Evolutionary conservation across 1,140 invertebrate species (phyloP).

Genomic region (Bombyx mandarina): DNA sequence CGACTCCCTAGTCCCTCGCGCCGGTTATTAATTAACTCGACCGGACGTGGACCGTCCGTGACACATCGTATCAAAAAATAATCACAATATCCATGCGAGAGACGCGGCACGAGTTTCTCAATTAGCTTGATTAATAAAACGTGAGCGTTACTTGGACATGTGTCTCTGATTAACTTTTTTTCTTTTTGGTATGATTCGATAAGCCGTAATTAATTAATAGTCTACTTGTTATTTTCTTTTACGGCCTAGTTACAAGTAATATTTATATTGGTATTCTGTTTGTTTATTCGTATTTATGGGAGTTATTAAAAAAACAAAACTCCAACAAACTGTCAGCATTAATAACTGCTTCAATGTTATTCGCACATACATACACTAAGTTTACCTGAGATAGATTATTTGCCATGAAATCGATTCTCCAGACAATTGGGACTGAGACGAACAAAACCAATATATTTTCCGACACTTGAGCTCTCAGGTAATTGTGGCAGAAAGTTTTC

Average conservation of each 20-base stretch:
- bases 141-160: slow-evolving; percentile 1
- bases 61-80: slow-evolving; percentile 24
- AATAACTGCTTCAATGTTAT: no score
- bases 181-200: no score
- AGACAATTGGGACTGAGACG: slow-evolving; percentile 39
- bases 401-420: slow-evolving; percentile 36
- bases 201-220: no score
- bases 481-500: slow-evolving; percentile 68
- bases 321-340: no score
- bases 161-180: no score
- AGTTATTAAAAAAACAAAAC: no score
- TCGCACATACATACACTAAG: no score
- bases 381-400: slow-evolving; percentile 17
- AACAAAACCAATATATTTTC: slow-evolving; percentile 67
- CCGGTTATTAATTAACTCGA: slow-evolving; percentile 49
- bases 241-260: no score
- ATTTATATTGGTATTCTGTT: no score
- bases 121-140: slow-evolving; percentile 9
- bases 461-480: slow-evolving; percentile 66
- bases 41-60: slow-evolving; percentile 20
- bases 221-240: no score
- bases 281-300: no score
- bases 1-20: slow-evolving; percentile 18
- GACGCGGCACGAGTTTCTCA: slow-evolving; percentile 10
- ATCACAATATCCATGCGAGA: slow-evolving; percentile 11